Conservation (phyloP, 2,797 vertebrate genomes). For the Sciurus vulgaris region DNA sequence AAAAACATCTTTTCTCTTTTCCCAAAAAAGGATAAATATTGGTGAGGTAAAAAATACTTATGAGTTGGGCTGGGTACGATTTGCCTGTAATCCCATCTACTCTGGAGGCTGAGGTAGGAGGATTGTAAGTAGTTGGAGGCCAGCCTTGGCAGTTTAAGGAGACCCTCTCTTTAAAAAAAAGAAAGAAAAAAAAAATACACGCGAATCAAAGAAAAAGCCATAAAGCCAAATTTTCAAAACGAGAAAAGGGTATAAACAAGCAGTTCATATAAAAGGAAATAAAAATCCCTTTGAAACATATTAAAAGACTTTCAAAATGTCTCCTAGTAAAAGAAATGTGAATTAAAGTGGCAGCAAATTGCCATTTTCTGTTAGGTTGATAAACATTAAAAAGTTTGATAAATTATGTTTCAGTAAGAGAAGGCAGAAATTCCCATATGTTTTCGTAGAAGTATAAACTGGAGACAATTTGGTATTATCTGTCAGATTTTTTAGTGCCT, state of each 20-base stretch:
- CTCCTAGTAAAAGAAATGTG: background rate
- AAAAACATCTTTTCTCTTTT: background rate
- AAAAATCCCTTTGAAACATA: background rate
- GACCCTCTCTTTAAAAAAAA: no score
- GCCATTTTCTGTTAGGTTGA: background rate
- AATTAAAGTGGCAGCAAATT: conserved; percentile 3
- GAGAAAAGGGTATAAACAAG: background rate
- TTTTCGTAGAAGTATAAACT: background rate
- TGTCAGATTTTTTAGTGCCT: background rate
- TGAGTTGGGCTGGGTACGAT: no score
- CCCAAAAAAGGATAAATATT: background rate
- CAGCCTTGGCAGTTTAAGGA: no score
- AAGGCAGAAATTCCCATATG: background rate
- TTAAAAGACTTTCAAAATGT: background rate
- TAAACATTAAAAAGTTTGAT: background rate
- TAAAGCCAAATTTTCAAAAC: background rate
- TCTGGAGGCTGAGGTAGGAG: no score
- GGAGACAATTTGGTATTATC: background rate
- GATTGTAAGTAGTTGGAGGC: no score
- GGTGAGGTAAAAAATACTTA: background rate
- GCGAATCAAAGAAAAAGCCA: background rate
- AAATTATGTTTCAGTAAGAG: background rate
- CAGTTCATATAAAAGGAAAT: background rate
- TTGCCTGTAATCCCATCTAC: no score
- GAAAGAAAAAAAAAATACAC: no score